Base-by-base conservation (phyloP, 1,140 invertebrate genomes). In the Gryon sp. region DNA sequence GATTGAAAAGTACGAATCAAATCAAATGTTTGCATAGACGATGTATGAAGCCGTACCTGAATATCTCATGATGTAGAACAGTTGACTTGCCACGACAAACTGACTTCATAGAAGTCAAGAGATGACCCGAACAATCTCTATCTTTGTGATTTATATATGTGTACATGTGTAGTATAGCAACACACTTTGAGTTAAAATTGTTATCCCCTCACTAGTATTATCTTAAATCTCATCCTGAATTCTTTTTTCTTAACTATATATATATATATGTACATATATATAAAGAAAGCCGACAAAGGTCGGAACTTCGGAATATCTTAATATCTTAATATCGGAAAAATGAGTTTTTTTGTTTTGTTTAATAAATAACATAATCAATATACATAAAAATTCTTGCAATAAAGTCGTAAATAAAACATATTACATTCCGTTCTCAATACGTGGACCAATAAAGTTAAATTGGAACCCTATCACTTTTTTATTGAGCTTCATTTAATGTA, bases 91-190 rank as follows among this genome's bases (percentile, higher is more conserved):
- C 68, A 60, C 48, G 79, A 83, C 66, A 60, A 72, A 86, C 84
- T 86, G 81, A 80, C 76, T 82, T 84, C 76, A 82, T 73, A 50
- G 50, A 82, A 86, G 82, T 84, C 81, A 79, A 81, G 74, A 78
- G 84, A 86, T 86, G 83, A 87, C 85, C 84, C 77, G 80, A 76
- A 75, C 66, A 74, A 57, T 77, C 76, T 68, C 76, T 85, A 85
- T 84, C 83, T 78, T 34, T 55, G 43, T 83, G 76, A 82, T 80
- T 81, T 76, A 82, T 66, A 77, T 78, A 74, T 78, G 75, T 75
- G 52, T 70, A 52, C 26, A 50, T 32, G 34, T 45, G 12, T 52
- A 50, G 18, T 11, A 12, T 2, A 57, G 22, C 52, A 59, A 28
- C 40, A 9, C 6, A 52, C 43, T 41, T 48, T 50, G 46, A 74